Conservation (phyloP, 1,140 invertebrate species). For the Diprion similis region DNA sequence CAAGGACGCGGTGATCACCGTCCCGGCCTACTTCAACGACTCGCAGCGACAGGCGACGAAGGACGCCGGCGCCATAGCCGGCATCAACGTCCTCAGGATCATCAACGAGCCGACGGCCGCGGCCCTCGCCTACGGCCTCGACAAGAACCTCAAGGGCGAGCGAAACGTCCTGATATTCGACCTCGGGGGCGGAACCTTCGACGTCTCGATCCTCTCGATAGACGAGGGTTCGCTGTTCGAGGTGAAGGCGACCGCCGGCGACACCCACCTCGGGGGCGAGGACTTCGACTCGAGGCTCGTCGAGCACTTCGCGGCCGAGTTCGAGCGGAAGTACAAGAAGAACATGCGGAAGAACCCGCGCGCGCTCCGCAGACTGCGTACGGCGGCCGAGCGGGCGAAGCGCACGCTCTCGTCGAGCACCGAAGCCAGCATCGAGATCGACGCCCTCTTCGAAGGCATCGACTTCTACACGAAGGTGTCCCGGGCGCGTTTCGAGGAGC, state of each 20-base stretch:
- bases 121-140: slow-evolving; percentile 80
- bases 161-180: slow-evolving; percentile 79
- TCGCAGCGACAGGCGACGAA: slow-evolving; percentile 72
- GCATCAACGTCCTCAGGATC: slow-evolving; percentile 80
- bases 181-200: slow-evolving; percentile 79
- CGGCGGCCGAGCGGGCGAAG: slow-evolving; percentile 70
- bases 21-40: slow-evolving; percentile 78
- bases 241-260: slow-evolving; percentile 80
- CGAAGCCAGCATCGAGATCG: slow-evolving; percentile 66
- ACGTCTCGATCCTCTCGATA: slow-evolving; percentile 88
- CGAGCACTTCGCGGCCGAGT: slow-evolving; percentile 70
- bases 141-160: slow-evolving; percentile 78
- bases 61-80: slow-evolving; percentile 71
- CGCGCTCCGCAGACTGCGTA: slow-evolving; percentile 68
- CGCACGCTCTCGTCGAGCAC: slow-evolving; percentile 66
- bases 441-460: slow-evolving; percentile 65
- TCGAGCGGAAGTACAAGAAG: slow-evolving; percentile 64
- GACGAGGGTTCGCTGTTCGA: slow-evolving; percentile 84
- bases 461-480: slow-evolving; percentile 70
- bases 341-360: slow-evolving; percentile 59
- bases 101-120: slow-evolving; percentile 81
- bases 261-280: slow-evolving; percentile 79
- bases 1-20: slow-evolving; percentile 64
- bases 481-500: slow-evolving; percentile 69
- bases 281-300: slow-evolving; percentile 88